Evolutionary conservation across 2,888 invertebrate genomes (phyloP).

Genomic region (Cactoblastis cactorum): DNA sequence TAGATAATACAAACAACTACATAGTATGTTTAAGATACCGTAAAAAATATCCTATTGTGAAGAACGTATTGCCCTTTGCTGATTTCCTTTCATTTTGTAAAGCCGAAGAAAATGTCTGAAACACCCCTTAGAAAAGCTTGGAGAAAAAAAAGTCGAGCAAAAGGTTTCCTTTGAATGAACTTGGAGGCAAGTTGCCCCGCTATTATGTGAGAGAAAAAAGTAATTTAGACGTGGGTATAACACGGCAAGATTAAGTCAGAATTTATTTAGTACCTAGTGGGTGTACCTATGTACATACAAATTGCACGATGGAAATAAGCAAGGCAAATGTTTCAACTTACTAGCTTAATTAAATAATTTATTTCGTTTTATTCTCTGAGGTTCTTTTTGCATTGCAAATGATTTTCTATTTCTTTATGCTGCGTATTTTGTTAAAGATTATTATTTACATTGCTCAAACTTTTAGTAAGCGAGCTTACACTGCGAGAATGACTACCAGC

Average conservation of each 20-base stretch:
- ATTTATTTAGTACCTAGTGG: conserved; percentile 19
- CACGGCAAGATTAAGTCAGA: conserved; percentile 30
- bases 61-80: conserved; percentile 6
- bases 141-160: conserved; percentile 46
- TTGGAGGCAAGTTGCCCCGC: conserved; percentile 30
- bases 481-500: too few relatives aligned
- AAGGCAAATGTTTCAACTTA: conserved; percentile 4
- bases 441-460: too few relatives aligned
- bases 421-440: too few relatives aligned
- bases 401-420: too few relatives aligned
- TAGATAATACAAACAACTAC: background rate
- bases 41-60: conserved; percentile 2
- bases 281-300: conserved; percentile 19
- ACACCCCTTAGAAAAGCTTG: conserved; percentile 35
- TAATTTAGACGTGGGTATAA: conserved; percentile 43
- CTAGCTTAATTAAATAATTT: background rate
- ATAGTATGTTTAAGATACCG: background rate
- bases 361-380: background rate
- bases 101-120: conserved; percentile 36
- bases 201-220: conserved; percentile 44
- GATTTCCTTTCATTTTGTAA: conserved; percentile 31
- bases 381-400: too few relatives aligned
- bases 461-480: too few relatives aligned
- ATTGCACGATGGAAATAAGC: conserved; percentile 27
- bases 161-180: conserved; percentile 55